Conservation (phyloP, 2,797 vertebrate species). For the Petrocephalus schoutedeni region DNA sequence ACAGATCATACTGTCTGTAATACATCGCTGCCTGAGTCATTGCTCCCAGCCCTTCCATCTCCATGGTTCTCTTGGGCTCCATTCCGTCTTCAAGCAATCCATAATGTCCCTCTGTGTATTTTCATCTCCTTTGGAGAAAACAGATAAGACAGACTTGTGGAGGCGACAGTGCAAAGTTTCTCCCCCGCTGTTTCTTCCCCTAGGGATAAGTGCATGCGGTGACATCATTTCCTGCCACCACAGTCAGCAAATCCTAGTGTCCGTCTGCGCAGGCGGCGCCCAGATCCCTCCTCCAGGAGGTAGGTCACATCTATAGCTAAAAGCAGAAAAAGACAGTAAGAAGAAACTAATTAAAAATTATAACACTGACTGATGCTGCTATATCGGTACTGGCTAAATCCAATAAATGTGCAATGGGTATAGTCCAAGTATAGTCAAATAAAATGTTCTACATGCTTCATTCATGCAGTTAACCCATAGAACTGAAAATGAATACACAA, state of each 20-base stretch:
- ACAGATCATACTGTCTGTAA: background rate
- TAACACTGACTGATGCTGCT: background rate
- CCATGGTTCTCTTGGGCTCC: background rate
- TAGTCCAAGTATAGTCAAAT: background rate
- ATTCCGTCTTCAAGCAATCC: background rate
- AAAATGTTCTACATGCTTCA: background rate
- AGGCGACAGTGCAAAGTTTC: constrained; percentile 42
- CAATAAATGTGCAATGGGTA: background rate
- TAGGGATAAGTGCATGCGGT: constrained; percentile 7
- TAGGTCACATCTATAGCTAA: constrained; percentile 94
- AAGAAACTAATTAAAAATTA: background rate
- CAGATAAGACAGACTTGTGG: constrained; percentile 33
- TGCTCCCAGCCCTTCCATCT: background rate
- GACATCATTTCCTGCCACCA: constrained; percentile 74
- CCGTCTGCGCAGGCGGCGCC: constrained; percentile 78
- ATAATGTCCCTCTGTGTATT: constrained; percentile 35
- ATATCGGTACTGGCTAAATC: background rate
- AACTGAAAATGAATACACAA: background rate
- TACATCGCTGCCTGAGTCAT: background rate
- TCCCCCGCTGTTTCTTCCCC: background rate
- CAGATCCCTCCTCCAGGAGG: constrained; percentile 89
- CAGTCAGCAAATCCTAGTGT: constrained; percentile 82
- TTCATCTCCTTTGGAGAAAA: constrained; percentile 33
- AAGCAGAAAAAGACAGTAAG: constrained; percentile 36
- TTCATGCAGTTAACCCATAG: background rate